phyloP scores from a whole-genome alignment of 2,113 vertebrate species.

The Marcusenius ussheri region DNA sequence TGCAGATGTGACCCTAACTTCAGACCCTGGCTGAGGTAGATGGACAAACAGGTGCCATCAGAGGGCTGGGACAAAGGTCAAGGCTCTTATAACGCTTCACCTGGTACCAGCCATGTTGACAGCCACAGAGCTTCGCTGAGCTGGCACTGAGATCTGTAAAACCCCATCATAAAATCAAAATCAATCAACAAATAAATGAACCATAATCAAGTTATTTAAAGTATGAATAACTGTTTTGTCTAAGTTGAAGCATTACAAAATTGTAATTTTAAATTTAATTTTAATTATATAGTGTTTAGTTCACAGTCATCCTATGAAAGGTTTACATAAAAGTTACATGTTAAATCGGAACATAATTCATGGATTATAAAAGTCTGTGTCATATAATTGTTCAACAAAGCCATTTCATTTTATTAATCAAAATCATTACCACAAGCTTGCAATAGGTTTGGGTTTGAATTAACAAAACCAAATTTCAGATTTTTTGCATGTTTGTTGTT shows the following conservation, averaged over 20 bases:
- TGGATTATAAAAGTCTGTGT: not conserved
- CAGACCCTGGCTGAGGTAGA: not conserved
- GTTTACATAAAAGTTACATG: not conserved
- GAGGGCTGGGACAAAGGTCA: not conserved
- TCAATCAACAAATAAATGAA: not conserved
- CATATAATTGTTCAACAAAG: not conserved
- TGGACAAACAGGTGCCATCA: not conserved
- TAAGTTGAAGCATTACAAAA: not conserved
- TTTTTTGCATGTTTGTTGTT: not conserved
- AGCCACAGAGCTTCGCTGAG: not conserved
- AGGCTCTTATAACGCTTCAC: not conserved
- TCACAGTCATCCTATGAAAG: not conserved
- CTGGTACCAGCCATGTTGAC: not conserved
- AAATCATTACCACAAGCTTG: not conserved
- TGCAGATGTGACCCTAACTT: not conserved
- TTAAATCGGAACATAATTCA: not conserved
- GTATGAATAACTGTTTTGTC: not conserved
- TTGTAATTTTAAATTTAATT: not conserved
- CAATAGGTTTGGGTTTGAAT: not conserved
- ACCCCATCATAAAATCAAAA: not conserved
- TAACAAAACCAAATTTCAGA: not conserved
- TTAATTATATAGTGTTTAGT: not conserved
- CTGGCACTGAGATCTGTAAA: not conserved
- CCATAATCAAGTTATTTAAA: not conserved
- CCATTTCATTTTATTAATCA: not conserved